A percentile compares a stretch with the other conserved stretches of the same genome.
phyloP scores from a whole-genome alignment of 53 echinoderm and acorn worm species.

The Crossaster papposus region DNA sequence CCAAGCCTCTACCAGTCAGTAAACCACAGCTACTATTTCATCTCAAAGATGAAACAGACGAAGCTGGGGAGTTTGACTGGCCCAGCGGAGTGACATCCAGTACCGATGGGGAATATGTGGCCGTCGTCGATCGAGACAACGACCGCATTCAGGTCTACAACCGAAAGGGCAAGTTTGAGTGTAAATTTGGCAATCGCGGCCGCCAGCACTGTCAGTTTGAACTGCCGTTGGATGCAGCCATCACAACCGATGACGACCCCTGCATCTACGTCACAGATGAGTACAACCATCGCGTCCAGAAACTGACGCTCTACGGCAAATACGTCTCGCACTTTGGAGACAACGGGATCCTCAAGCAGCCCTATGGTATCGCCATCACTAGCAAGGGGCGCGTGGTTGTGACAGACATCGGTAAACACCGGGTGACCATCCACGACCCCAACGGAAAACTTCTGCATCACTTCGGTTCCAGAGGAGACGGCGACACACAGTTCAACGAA shows the following conservation, averaged over 20 bases:
- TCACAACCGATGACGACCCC: slow-evolving; percentile 87
- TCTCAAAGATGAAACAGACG: slow-evolving; percentile 91
- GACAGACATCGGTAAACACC: slow-evolving; percentile 98
- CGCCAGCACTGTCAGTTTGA: slow-evolving; percentile 92
- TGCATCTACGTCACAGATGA: slow-evolving; percentile 96
- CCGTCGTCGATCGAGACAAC: slow-evolving; percentile 93
- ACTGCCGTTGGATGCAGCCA: slow-evolving; percentile 93
- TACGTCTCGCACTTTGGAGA: slow-evolving; percentile 96
- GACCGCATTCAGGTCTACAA: slow-evolving; percentile 98
- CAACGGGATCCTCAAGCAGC: slow-evolving; percentile 97
- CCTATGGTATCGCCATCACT: slow-evolving; percentile 92
- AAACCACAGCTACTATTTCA: slow-evolving; percentile 92
- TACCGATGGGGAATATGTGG: slow-evolving; percentile 90
- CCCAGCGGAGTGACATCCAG: slow-evolving; percentile 96
- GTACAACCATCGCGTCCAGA: slow-evolving; percentile 99
- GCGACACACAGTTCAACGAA: slow-evolving; percentile 94
- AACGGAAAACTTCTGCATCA: slow-evolving; percentile 80
- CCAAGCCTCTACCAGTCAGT: slow-evolving; percentile 62
- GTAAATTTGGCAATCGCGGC: slow-evolving; percentile 97
- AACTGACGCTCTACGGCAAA: slow-evolving; percentile 93
- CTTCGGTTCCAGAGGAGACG: slow-evolving; percentile 94
- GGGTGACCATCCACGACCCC: slow-evolving; percentile 90
- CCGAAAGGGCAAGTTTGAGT: slow-evolving; percentile 94
- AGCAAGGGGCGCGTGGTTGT: slow-evolving; percentile 83
- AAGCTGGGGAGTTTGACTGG: slow-evolving; percentile 98